phyloP scores from a whole-genome alignment of 2,113 vertebrate genomes.

The Mungos mungo region DNA sequence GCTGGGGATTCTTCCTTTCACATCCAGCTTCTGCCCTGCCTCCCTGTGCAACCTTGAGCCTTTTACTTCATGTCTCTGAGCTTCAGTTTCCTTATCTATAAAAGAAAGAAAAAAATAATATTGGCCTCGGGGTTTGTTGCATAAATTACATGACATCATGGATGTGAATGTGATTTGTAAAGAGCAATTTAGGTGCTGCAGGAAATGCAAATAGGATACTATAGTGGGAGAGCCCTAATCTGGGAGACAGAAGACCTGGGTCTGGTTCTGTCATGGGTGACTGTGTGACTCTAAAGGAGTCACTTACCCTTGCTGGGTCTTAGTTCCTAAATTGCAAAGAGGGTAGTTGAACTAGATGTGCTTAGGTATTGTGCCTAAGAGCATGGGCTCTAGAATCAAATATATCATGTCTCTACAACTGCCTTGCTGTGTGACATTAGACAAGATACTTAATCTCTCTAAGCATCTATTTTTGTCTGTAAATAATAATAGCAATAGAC shows the following conservation, averaged over 20 bases:
- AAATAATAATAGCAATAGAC: background rate
- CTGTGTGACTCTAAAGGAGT: slow-evolving; percentile 29
- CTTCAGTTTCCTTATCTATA: background rate
- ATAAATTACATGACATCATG: background rate
- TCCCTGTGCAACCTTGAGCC: background rate
- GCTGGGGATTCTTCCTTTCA: background rate
- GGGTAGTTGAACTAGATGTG: background rate
- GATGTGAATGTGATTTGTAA: background rate
- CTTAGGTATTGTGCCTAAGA: background rate
- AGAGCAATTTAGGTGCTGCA: background rate
- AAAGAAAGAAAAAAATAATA: background rate
- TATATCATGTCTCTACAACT: background rate
- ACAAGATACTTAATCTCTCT: background rate
- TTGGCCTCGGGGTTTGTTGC: background rate
- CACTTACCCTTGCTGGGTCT: background rate
- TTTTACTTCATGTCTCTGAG: background rate
- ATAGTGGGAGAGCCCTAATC: background rate
- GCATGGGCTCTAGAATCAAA: background rate
- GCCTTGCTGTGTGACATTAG: background rate
- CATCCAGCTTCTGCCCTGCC: background rate
- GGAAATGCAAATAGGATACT: background rate
- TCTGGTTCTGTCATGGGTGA: background rate
- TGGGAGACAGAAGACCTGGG: background rate
- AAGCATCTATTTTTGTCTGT: background rate
- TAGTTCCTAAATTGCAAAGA: background rate